Percentiles rank a stretch among this genome's conserved stretches.
Evolutionary conservation across 2,888 invertebrate genomes (phyloP).

Genomic region (Dugesia japonica): DNA sequence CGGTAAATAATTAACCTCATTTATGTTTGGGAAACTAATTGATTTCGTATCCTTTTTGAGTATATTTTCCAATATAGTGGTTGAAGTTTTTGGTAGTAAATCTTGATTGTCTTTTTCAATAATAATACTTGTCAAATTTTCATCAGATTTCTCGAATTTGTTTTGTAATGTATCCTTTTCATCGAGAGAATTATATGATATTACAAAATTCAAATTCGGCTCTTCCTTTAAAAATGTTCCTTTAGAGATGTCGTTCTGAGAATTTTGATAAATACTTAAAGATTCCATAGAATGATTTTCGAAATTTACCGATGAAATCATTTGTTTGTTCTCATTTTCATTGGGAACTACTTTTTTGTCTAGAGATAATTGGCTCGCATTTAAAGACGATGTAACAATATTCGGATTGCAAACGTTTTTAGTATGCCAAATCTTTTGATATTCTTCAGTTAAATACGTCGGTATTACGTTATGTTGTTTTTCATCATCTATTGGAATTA

Average conservation of each 20-base stretch:
- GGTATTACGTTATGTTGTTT: background rate
- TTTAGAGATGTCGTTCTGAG: background rate
- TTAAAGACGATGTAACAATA: background rate
- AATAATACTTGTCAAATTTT: background rate
- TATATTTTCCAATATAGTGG: background rate
- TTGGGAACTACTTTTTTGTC: background rate
- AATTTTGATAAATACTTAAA: background rate
- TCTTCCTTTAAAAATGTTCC: background rate
- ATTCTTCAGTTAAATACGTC: background rate
- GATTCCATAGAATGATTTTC: background rate
- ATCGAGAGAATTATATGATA: background rate
- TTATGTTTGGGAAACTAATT: background rate
- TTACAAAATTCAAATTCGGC: background rate
- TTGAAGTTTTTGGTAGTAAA: background rate
- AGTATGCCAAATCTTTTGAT: background rate
- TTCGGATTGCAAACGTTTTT: background rate
- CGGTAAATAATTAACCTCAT: background rate
- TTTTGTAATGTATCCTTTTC: background rate
- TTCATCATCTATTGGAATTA: background rate
- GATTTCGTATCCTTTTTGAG: background rate
- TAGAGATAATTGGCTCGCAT: background rate
- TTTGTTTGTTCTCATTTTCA: background rate
- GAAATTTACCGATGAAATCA: background rate
- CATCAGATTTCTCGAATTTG: background rate
- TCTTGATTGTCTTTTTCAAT: background rate